Base-by-base conservation (phyloP, 2,888 invertebrate species). In the Heliconius ismenius region DNA sequence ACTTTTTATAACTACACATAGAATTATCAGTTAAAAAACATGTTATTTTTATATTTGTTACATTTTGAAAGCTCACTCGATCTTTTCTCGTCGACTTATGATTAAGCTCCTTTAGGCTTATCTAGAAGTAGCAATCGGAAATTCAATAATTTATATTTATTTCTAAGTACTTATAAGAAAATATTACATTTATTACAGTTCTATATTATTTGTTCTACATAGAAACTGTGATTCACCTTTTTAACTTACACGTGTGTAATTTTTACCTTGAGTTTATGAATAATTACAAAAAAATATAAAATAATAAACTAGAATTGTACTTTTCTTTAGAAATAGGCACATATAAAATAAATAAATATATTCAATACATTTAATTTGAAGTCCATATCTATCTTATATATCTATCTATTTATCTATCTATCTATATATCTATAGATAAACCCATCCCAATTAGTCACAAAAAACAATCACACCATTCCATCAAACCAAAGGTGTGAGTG, bases 401-500 rank as follows among this genome's bases (percentile, higher is more conserved):
- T 49, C 18, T 49, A 49, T 49, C 43, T 49, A 49, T 36, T 0
- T 36, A 36, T 36, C 36, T 36, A 36, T 49, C 18, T 49, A 18
- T 7, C 7, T 49, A 49, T 49, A 49, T 49, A 18, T 7, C 7
- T 49, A 49, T 49, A 49, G 84, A 85, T 86, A 86, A 86, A 63
- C 85, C 84, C 84, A 85, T 88, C 85, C 87, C 89, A 91, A 92
- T 92, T 91, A 92, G 90, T 90, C 88, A 89, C 86, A 89, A 89
- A 32, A 90, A 92, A 92, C 90, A 92, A 92, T 90, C 90, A 90
- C 88, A 89, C 85, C 88, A 87, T 86, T 90, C 90, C 91, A 91
- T 93, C 90, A 90, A 88, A 87, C 91, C 87, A 83, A 85, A 92
- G 92, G 92, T 93, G 92, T 90, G 90, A 92, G 89, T 88, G 49